These are phyloP conservation scores for Erythrocercus mccallii DNA, from an alignment of 2,113 vertebrate genomes.

Conservation along the genomic window DNA sequence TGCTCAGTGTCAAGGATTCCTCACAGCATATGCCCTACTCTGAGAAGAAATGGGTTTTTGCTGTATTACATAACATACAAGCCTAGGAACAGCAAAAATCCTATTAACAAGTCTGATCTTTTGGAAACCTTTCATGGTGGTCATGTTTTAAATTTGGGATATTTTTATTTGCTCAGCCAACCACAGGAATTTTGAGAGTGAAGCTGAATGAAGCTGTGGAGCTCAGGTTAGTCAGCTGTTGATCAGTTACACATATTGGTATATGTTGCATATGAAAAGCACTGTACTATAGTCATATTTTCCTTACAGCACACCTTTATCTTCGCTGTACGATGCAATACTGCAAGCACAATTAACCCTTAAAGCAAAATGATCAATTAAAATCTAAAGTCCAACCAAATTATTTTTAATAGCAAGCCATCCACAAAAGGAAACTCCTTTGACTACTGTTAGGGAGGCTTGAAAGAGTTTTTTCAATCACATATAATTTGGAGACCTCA, in stretches of 20 bases:
- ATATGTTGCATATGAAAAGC: not conserved
- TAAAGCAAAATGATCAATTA: not conserved
- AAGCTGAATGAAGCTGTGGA: slow-evolving; percentile 55
- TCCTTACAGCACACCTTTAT: not conserved
- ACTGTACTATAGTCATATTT: not conserved
- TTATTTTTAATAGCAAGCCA: not conserved
- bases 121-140: slow-evolving; percentile 31
- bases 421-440: not conserved
- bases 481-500: not conserved
- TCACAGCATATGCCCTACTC: not conserved
- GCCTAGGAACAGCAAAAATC: slow-evolving; percentile 12
- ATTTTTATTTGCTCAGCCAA: slow-evolving; percentile 41
- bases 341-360: not conserved
- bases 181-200: slow-evolving; percentile 35
- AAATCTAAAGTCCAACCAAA: not conserved
- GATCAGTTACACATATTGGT: not conserved
- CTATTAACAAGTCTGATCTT: slow-evolving; percentile 18
- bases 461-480: not conserved
- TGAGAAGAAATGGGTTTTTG: not conserved
- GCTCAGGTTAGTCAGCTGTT: not conserved
- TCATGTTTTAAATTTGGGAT: slow-evolving; percentile 61
- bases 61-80: slow-evolving; percentile 1
- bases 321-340: not conserved
- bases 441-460: not conserved
- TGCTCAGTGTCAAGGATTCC: not conserved